phyloP scores from a whole-genome alignment of 2,888 invertebrate species.

The Tenthredo mesomela region DNA sequence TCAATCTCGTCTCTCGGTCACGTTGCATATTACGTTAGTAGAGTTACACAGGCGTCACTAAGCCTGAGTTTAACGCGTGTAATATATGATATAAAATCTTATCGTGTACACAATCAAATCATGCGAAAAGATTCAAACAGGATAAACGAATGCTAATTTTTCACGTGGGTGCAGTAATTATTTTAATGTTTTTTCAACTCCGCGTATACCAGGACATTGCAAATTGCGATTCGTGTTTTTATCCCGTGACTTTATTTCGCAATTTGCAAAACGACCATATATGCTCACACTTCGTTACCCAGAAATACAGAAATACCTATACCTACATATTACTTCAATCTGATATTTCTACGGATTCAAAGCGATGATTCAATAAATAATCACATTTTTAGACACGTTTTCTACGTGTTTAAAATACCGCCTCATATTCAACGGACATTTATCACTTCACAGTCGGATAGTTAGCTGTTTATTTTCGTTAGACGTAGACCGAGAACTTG shows the following conservation, averaged over 20 bases:
- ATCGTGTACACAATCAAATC: neutral
- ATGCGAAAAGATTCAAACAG: neutral
- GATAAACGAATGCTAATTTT: neutral
- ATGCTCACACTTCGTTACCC: neutral
- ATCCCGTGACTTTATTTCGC: neutral
- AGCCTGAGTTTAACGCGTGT: neutral
- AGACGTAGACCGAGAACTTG: neutral
- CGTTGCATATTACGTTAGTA: slow-evolving; percentile 1
- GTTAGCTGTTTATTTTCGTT: slow-evolving; percentile 27
- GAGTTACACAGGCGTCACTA: neutral
- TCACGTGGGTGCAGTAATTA: neutral
- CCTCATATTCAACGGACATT: slow-evolving; percentile 4
- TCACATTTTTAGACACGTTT: neutral
- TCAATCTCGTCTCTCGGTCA: slow-evolving; percentile 12
- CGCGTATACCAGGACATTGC: neutral
- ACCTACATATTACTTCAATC: neutral
- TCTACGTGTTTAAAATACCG: slow-evolving; percentile 3
- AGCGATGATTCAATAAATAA: neutral
- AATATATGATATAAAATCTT: slow-evolving; percentile 26
- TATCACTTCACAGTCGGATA: neutral
- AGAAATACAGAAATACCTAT: no score
- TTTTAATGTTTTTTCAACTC: neutral
- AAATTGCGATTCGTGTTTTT: neutral
- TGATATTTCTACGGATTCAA: neutral
- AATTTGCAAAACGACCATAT: neutral